phyloP scores from a whole-genome alignment of 2,888 invertebrate genomes.

The Ochropacha duplaris region DNA sequence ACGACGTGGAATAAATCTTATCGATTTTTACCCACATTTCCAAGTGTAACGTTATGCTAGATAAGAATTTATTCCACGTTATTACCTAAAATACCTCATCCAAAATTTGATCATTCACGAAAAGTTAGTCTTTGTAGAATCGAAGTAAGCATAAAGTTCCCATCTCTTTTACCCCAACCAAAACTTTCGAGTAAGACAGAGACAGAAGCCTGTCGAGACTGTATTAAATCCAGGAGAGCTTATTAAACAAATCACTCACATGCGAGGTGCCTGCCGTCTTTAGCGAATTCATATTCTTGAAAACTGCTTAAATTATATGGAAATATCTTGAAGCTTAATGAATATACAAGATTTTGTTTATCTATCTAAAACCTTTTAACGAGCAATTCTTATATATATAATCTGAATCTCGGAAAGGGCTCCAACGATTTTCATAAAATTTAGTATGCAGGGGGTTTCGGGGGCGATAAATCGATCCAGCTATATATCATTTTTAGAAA shows the following conservation, averaged over 20 bases:
- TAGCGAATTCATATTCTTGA: not conserved
- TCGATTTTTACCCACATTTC: too few relatives aligned
- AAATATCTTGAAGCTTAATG: not conserved
- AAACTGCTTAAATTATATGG: not conserved
- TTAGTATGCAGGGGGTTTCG: too few relatives aligned
- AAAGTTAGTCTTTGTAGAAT: not conserved
- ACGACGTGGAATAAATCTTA: too few relatives aligned
- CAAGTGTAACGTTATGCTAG: too few relatives aligned
- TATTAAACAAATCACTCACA: constrained; percentile 9
- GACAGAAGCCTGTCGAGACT: not conserved
- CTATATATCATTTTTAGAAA: too few relatives aligned
- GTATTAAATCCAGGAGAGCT: not conserved
- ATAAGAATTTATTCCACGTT: too few relatives aligned
- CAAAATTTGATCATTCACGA: not conserved
- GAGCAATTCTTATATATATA: too few relatives aligned
- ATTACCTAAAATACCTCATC: not conserved
- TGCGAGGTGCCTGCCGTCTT: not conserved
- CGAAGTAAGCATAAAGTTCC: not conserved
- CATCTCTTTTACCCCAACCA: not conserved
- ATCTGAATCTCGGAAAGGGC: too few relatives aligned
- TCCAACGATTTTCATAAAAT: too few relatives aligned
- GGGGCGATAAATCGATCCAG: too few relatives aligned
- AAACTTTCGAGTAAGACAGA: not conserved
- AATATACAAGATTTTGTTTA: too few relatives aligned
- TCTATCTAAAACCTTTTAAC: too few relatives aligned